phyloP scores from a whole-genome alignment of 23 tunicate genomes.

The Ascidia mentula region DNA sequence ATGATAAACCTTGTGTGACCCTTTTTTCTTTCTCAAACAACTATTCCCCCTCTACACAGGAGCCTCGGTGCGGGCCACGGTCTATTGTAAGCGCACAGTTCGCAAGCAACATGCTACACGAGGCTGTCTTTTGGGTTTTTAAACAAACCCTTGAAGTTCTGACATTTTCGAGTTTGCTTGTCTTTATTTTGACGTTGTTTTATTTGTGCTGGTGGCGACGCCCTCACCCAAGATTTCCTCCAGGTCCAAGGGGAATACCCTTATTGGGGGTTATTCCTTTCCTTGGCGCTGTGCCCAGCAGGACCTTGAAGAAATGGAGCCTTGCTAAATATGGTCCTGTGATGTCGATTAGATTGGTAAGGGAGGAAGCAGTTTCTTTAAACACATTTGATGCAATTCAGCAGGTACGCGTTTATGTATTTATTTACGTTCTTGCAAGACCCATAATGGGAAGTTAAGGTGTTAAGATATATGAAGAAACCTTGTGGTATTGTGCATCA shows the following conservation, averaged over 20 bases:
- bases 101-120: too few species aligned
- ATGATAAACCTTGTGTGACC: too few species aligned
- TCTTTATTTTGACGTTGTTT: neutral
- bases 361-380: slow-evolving; percentile 6
- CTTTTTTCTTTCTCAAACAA: too few species aligned
- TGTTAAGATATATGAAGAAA: too few species aligned
- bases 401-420: too few species aligned
- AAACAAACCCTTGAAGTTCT: neutral
- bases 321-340: slow-evolving; percentile 22
- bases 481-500: too few species aligned
- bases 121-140: too few species aligned
- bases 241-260: slow-evolving; percentile 25
- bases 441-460: too few species aligned
- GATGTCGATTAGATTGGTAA: neutral
- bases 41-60: too few species aligned
- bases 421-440: too few species aligned
- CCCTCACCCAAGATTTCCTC: slow-evolving; percentile 13
- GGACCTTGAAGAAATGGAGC: slow-evolving; percentile 18
- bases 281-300: neutral
- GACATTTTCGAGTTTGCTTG: neutral
- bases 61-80: too few species aligned
- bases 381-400: slow-evolving; percentile 1
- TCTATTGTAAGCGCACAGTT: too few species aligned
- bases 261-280: slow-evolving; percentile 11
- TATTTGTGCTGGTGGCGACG: slow-evolving; percentile 13